Base-by-base conservation (phyloP, 2,888 invertebrate species). In the Tetragonisca angustula region DNA sequence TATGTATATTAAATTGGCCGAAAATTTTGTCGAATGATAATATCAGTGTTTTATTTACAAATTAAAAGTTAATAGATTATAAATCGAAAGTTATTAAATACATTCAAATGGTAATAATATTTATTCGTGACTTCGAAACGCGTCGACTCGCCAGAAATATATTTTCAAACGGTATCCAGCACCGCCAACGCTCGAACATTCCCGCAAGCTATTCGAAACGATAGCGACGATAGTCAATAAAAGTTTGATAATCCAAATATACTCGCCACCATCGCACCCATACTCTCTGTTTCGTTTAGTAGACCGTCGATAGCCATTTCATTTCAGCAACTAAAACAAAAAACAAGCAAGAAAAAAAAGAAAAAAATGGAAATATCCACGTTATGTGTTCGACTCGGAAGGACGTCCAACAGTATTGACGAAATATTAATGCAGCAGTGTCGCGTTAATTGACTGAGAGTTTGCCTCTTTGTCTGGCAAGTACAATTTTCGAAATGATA, bases 231-330 rank as follows among this genome's bases (percentile, higher is more conserved):
- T 19, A 19, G 50, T 4, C 19, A 24, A 68, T 68, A 50, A 69
- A 24, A 52, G 9, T n/a, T 13, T 49, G 36, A 69, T 76, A 56
- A 70, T 76, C 76, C n/a, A 27, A 50, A 61, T 69, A 50, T 68
- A 52, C 27, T 68, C 68, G 50, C 27, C 61, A 11, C 36, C 3
- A 6, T 17, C n/a, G 36, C 61, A 11, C 32, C 52, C n/a, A n/a
- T 76, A 61, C 17, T 52, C 69, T 70, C n/a, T 62, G 49, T 68
- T 52, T 62, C 62, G 43, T 61, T 76, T 21, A 76, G 69, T 62
- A 61, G 61, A 21, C 6, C 70, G 24, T 19, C 61, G 36, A 76
- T 76, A 61, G 27, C 9, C 50, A 19, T 59, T 61, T 59, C 27
- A 54, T 50, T 76, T 49, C 15, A 19, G 19, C 36, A 52, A 64